Base-by-base conservation (phyloP, 2,888 invertebrate species). In the Amphipoea oculea region DNA sequence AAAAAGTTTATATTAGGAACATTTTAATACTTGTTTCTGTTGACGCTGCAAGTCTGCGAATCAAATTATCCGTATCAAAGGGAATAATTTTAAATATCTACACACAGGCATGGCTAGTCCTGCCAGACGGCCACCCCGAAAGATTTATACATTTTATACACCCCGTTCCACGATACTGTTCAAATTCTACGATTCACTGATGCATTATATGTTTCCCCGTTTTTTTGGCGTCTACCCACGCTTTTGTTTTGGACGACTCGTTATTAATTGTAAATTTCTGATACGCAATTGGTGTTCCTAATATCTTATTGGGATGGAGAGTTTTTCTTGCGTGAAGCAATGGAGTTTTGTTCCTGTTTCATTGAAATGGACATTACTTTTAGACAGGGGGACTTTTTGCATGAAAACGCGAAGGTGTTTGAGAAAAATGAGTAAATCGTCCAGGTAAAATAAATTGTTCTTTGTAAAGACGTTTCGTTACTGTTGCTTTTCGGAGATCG, bases 51-150 rank as follows among this genome's bases (percentile, higher is more conserved):
- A 86, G 92, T 92, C 92, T 92, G 92, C 93, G 93, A 95, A 95
- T 94, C 93, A 95, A 96, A 96, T 97, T 96, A 97, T 96, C 93
- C 93, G 95, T 95, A 97, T 97, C 97, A 97, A 97, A 97, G 96
- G 94, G 96, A 97, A 97, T 96, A 97, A 92, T 96, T 96, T 97
- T 95, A 96, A 96, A 96, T 96, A 95, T 94, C 94, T 95, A 95
- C 94, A 95, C 94, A 95, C 94, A 94, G 93, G 92, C 94, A 94
- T 91, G 92, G 92, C 91, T 92, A 93, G 92, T 93, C 92, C 92
- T 86, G 90, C 87, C 96, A 96, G 96, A 96, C 96, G 91, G 93
- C 94, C 92, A 91, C 92, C 91, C 92, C 93, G 92, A 92, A 96
- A 96, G 96, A 96, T 96, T 96, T 96, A 96, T 95, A 95, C 93